Evolutionary conservation across 2,888 invertebrate genomes (phyloP).

Genomic region (Agriotes lineatus): DNA sequence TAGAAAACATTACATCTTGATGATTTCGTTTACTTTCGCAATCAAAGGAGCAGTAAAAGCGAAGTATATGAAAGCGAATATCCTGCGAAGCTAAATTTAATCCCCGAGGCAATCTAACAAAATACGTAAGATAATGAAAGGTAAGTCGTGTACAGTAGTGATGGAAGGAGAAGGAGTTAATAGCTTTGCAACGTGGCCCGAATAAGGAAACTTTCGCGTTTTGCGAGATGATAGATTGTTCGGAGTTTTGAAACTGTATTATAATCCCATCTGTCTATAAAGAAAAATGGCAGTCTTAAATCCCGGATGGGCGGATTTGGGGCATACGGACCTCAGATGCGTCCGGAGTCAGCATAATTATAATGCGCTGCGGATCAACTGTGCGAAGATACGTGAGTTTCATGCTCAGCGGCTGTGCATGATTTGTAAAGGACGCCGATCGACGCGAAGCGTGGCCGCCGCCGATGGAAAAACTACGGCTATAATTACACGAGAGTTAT

Average conservation of each 20-base stretch:
- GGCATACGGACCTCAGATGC: conserved; percentile 45
- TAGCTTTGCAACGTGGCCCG: conserved; percentile 55
- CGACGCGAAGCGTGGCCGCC: background rate
- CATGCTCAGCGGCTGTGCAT: conserved; percentile 1
- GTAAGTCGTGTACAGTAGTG: conserved; percentile 46
- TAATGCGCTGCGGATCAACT: conserved; percentile 49
- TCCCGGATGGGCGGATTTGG: conserved; percentile 40
- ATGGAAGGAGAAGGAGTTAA: conserved; percentile 49
- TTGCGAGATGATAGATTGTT: conserved; percentile 56
- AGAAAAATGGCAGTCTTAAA: conserved; percentile 49
- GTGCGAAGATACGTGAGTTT: conserved; percentile 36
- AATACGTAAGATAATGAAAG: conserved; percentile 49
- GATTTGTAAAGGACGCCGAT: background rate
- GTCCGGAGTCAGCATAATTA: conserved; percentile 49
- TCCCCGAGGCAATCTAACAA: conserved; percentile 46
- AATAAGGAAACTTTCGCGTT: conserved; percentile 55
- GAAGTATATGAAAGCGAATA: conserved; percentile 44
- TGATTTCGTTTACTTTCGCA: conserved; percentile 43
- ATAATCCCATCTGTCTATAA: conserved; percentile 55
- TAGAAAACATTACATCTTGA: conserved; percentile 37
- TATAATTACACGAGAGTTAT: conserved; percentile 15
- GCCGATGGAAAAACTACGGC: background rate
- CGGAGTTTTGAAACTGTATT: conserved; percentile 56
- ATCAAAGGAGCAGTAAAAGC: conserved; percentile 42
- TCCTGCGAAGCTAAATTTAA: conserved; percentile 44